These are phyloP conservation scores for Proterorhinus semilunaris DNA, from an alignment of 2,113 vertebrate species.

Conservation along the genomic window DNA sequence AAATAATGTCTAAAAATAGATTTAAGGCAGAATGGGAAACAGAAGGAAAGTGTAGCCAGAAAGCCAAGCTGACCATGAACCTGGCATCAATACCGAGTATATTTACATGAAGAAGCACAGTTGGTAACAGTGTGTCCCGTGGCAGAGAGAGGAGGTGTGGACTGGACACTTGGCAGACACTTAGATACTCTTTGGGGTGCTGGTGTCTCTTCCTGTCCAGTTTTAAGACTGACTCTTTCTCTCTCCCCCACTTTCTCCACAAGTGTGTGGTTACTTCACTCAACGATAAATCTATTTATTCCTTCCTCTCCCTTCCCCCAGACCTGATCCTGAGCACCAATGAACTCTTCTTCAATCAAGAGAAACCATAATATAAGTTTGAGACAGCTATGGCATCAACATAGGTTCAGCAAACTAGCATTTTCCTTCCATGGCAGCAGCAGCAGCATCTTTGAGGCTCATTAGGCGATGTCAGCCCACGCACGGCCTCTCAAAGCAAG, in stretches of 20 bases:
- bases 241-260: conserved; percentile 24
- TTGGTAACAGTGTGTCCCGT: conserved; percentile 17
- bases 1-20: conserved; percentile 5
- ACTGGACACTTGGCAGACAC: conserved; percentile 39
- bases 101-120: conserved; percentile 38
- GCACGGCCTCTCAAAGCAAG: conserved; percentile 20
- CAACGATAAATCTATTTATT: conserved; percentile 74
- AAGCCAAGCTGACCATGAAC: conserved; percentile 18
- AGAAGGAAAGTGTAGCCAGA: conserved; percentile 31
- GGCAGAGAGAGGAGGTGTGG: background rate
- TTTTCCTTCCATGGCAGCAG: conserved; percentile 12
- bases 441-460: conserved; percentile 32
- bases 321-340: conserved; percentile 42
- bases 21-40: conserved; percentile 34
- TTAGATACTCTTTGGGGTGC: conserved; percentile 32
- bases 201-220: conserved; percentile 11
- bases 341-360: conserved; percentile 53
- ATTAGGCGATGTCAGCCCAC: conserved; percentile 29
- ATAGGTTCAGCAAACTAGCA: conserved; percentile 20
- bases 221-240: conserved; percentile 15
- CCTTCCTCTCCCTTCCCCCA: conserved; percentile 42
- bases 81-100: conserved; percentile 31
- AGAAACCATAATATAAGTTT: conserved; percentile 34
- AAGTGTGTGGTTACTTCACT: conserved; percentile 65
- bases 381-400: conserved; percentile 28